These are phyloP conservation scores for Odontesthes bonariensis DNA, from an alignment of 2,113 vertebrate species.

Conservation along the genomic window DNA sequence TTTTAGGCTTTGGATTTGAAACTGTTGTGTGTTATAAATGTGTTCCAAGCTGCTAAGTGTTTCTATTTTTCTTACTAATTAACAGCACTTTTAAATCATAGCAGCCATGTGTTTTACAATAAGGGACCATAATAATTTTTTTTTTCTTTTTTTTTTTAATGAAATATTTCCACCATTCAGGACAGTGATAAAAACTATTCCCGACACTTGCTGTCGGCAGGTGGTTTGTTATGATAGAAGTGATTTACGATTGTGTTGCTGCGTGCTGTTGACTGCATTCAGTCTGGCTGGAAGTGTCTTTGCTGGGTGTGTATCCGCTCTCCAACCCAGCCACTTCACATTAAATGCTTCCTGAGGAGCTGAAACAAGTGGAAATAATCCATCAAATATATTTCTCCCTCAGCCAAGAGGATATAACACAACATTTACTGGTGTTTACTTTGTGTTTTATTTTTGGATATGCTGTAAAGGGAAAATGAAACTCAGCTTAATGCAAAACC, in stretches of 20 bases:
- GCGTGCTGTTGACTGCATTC: constrained; percentile 15
- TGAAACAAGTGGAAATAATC: constrained; percentile 66
- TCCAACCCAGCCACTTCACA: constrained; percentile 52
- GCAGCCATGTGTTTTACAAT: neutral
- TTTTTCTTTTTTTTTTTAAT: constrained; percentile 2
- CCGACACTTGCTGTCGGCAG: constrained; percentile 32
- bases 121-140: neutral
- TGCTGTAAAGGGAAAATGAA: neutral
- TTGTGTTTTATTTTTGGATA: neutral
- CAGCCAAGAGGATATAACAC: constrained; percentile 14
- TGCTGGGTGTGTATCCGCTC: constrained; percentile 46
- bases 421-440: constrained; percentile 5
- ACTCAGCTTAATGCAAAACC: neutral
- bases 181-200: constrained; percentile 32
- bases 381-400: constrained; percentile 50
- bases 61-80: too few species aligned
- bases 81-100: too few species aligned
- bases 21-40: too few species aligned
- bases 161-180: neutral
- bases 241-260: constrained; percentile 48
- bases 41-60: too few species aligned
- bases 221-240: constrained; percentile 40
- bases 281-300: constrained; percentile 48
- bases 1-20: too few species aligned
- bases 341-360: constrained; percentile 65